Percentiles rank a stretch among this genome's conserved stretches.
Conservation (phyloP, 2,113 vertebrate species). For the Paratilapia polleni region DNA sequence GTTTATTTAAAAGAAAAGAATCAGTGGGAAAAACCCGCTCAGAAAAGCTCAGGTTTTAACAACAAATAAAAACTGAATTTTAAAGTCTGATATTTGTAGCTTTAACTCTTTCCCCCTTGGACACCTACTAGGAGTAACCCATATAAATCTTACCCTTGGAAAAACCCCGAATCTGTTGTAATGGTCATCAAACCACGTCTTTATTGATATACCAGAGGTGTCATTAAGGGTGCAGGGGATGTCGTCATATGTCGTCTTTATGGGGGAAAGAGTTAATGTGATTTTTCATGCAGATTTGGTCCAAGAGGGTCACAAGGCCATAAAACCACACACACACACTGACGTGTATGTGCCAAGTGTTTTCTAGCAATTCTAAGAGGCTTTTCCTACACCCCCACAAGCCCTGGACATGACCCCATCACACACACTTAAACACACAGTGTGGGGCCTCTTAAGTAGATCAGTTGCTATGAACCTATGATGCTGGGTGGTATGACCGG, state of each 20-base stretch:
- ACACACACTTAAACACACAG: conserved; percentile 48
- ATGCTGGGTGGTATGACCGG: conserved; percentile 68
- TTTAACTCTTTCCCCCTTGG: no score
- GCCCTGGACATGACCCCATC: conserved; percentile 67
- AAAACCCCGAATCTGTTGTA: no score
- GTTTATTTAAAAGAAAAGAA: neutral
- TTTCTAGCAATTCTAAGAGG: conserved; percentile 66
- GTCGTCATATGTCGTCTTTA: no score
- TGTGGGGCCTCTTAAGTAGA: conserved; percentile 70
- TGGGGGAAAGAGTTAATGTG: no score
- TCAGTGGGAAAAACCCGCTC: neutral
- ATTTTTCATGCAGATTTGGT: conserved; percentile 40
- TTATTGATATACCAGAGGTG: no score
- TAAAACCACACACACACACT: conserved; percentile 62
- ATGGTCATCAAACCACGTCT: no score
- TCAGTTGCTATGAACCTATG: conserved; percentile 75
- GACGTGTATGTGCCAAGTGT: conserved; percentile 62
- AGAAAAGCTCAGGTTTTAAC: neutral
- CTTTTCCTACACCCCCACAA: conserved; percentile 58
- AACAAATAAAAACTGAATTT: neutral
- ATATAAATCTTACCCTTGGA: no score
- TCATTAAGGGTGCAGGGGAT: no score
- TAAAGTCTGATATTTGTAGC: neutral
- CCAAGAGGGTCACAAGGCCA: conserved; percentile 61
- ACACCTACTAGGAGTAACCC: no score